Percentiles rank a stretch among this genome's conserved stretches.
Conservation (phyloP, 2,797 vertebrate species). For the Lemur catta region DNA sequence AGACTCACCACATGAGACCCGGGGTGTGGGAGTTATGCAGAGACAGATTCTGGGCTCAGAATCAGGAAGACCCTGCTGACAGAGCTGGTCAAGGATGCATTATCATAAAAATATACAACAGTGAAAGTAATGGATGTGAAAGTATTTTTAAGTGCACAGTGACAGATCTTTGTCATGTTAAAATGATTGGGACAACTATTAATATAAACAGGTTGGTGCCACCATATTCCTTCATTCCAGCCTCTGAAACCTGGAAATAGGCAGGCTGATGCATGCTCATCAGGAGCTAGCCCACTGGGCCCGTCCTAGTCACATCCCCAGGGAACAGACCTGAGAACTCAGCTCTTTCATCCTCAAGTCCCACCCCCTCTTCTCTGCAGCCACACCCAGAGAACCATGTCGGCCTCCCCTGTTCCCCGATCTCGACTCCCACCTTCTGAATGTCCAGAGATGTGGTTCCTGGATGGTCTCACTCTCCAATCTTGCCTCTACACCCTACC, state of each 20-base stretch:
- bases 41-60: background rate
- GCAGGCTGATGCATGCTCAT: background rate
- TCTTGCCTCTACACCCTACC: slow-evolving; percentile 72
- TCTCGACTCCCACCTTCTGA: slow-evolving; percentile 69
- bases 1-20: background rate
- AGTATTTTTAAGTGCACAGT: background rate
- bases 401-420: slow-evolving; percentile 29
- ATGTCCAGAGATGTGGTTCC: slow-evolving; percentile 63
- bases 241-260: background rate
- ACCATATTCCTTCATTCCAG: background rate
- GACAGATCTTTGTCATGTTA: background rate
- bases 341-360: background rate
- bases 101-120: background rate
- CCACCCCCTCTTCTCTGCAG: background rate
- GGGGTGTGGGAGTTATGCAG: background rate
- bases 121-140: background rate
- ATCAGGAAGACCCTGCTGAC: background rate
- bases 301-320: background rate
- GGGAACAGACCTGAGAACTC: background rate
- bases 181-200: background rate
- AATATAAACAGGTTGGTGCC: background rate
- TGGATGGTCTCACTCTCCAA: slow-evolving; percentile 59
- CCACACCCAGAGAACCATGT: background rate
- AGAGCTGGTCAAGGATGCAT: background rate
- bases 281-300: background rate